These are phyloP conservation scores for Chaetura pelagica DNA, from an alignment of 2,113 vertebrate species.

Conservation along the genomic window DNA sequence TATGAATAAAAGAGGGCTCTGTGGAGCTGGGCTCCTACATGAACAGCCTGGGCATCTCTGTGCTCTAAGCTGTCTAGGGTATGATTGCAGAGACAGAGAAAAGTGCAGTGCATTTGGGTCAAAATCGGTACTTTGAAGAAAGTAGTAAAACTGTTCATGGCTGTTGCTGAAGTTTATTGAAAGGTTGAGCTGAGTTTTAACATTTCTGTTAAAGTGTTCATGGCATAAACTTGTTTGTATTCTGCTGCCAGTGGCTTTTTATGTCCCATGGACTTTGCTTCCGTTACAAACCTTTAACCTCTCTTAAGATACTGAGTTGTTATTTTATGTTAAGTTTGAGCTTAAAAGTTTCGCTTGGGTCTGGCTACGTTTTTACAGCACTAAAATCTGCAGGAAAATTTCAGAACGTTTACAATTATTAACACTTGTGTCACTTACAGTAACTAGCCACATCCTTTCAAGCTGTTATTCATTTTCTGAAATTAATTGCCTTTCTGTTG, in stretches of 20 bases:
- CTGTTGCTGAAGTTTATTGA: not conserved
- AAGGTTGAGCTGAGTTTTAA: not conserved
- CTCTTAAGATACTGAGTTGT: not conserved
- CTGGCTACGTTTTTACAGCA: not conserved
- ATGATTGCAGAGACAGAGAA: not conserved
- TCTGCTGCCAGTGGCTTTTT: not conserved
- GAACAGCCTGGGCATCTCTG: rapidly evolving
- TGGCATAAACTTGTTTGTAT: not conserved
- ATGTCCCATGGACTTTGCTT: not conserved
- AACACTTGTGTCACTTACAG: not conserved
- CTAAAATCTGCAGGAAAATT: not conserved
- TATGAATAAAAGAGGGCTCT: not conserved
- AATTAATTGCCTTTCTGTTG: not conserved
- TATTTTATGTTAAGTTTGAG: not conserved
- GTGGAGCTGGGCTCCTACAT: not conserved
- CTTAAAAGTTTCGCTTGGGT: not conserved
- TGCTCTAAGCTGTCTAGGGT: not conserved
- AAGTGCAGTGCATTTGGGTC: not conserved
- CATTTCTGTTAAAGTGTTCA: not conserved
- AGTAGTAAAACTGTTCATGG: not conserved
- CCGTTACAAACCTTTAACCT: not conserved
- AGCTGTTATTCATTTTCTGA: rapidly evolving
- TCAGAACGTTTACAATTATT: not conserved
- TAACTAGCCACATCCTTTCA: not conserved
- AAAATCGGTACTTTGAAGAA: not conserved